These are phyloP conservation scores for Stigmatopora argus DNA, from an alignment of 2,113 vertebrate genomes.

Conservation along the genomic window DNA sequence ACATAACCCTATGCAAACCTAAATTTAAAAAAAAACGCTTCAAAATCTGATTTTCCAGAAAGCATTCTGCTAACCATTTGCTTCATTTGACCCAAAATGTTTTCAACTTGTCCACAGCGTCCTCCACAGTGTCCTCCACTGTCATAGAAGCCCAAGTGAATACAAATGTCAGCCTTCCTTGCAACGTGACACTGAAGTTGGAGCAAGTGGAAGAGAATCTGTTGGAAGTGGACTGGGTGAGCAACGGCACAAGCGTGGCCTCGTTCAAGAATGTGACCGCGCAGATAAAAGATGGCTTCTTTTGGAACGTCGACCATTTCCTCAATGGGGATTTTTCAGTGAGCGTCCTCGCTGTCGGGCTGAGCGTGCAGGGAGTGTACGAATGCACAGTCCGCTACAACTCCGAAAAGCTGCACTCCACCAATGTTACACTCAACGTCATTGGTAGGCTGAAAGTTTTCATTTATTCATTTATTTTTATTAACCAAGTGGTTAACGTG, in stretches of 20 bases:
- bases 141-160: conserved; percentile 50
- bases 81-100: neutral
- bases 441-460: conserved; percentile 43
- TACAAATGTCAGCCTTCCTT: conserved; percentile 55
- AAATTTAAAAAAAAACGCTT: neutral
- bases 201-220: conserved; percentile 17
- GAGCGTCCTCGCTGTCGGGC: conserved; percentile 44
- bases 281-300: conserved; percentile 46
- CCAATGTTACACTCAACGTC: conserved; percentile 54
- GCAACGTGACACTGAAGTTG: conserved; percentile 27
- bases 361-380: conserved; percentile 62
- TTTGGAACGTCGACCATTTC: conserved; percentile 37
- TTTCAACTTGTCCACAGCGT: conserved; percentile 40
- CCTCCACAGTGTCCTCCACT: conserved; percentile 40
- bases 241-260: conserved; percentile 46
- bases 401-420: conserved; percentile 25
- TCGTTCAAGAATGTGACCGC: conserved; percentile 13
- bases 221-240: conserved; percentile 57
- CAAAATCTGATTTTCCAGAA: neutral
- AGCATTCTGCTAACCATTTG: neutral
- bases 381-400: conserved; percentile 62
- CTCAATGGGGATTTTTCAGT: conserved; percentile 61
- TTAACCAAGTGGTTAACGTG: too few species aligned
- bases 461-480: too few species aligned
- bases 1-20: neutral